Conservation (phyloP, 2,797 vertebrate species). For the Kryptopterus vitreolus region DNA sequence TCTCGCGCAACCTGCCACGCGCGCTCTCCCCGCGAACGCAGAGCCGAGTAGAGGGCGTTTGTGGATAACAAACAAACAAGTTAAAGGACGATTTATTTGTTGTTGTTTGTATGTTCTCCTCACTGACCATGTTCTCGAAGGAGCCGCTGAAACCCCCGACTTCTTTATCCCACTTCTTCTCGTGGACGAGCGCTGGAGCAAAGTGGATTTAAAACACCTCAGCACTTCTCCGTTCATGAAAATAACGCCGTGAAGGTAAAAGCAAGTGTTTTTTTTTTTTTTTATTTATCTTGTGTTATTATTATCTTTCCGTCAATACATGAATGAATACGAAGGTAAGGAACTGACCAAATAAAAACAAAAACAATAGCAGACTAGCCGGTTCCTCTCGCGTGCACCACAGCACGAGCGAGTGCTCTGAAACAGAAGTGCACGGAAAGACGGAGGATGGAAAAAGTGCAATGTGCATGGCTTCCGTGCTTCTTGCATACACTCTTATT, state of each 20-base stretch:
- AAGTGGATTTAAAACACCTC: constrained; percentile 39
- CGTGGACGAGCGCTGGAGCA: constrained; percentile 45
- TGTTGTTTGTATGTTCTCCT: not conserved
- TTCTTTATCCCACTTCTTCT: constrained; percentile 10
- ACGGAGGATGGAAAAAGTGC: constrained; percentile 12
- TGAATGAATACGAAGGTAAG: not conserved
- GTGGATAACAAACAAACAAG: not conserved
- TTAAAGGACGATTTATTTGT: not conserved
- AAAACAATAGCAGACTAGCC: not conserved
- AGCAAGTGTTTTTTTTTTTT: not conserved
- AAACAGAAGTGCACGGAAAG: not conserved
- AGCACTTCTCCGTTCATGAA: constrained; percentile 40
- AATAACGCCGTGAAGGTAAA: constrained; percentile 54
- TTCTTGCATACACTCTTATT: not conserved
- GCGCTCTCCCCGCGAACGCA: not conserved
- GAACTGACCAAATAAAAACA: not conserved
- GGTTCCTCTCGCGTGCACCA: not conserved
- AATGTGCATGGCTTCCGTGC: not conserved
- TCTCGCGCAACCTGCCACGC: not conserved
- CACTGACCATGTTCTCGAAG: not conserved
- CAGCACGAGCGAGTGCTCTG: not conserved
- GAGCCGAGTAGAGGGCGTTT: not conserved
- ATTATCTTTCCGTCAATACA: not conserved
- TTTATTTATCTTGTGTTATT: too few species aligned
- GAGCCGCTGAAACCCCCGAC: constrained; percentile 6